These are phyloP conservation scores for Ailurus styani DNA, from an alignment of 2,113 vertebrate species.

Conservation along the genomic window DNA sequence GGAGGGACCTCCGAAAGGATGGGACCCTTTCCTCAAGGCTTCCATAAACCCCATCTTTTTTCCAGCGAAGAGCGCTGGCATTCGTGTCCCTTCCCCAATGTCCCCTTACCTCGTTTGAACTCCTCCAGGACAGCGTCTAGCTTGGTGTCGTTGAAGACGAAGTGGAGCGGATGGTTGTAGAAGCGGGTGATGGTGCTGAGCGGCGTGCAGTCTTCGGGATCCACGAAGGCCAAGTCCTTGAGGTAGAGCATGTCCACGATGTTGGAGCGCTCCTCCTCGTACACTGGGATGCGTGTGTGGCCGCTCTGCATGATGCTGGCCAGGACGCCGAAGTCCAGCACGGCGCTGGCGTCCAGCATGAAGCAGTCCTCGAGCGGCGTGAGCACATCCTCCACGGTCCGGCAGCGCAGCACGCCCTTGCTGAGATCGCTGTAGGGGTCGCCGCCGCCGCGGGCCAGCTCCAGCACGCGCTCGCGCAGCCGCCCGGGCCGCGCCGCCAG, in stretches of 20 bases:
- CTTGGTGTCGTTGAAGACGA: conserved; percentile 94
- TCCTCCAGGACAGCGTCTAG: conserved; percentile 94
- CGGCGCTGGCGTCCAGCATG: conserved; percentile 87
- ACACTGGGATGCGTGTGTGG: conserved; percentile 92
- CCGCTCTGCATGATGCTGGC: conserved; percentile 95
- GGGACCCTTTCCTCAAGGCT: neutral
- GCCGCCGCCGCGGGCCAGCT: conserved; percentile 88
- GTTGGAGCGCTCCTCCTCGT: conserved; percentile 93
- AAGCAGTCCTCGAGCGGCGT: conserved; percentile 92
- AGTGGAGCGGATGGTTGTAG: conserved; percentile 94
- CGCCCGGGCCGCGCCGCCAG: conserved; percentile 84
- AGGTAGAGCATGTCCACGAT: conserved; percentile 93
- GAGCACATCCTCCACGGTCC: conserved; percentile 93
- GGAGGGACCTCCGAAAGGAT: neutral
- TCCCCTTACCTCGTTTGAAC: conserved; percentile 90
- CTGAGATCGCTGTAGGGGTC: conserved; percentile 93
- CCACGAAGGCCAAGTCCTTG: conserved; percentile 91
- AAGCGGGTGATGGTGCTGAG: conserved; percentile 94
- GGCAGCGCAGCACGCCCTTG: conserved; percentile 86
- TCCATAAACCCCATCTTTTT: neutral
- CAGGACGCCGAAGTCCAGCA: conserved; percentile 92
- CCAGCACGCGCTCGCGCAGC: conserved; percentile 87
- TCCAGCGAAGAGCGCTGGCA: neutral
- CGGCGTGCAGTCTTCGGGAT: conserved; percentile 91
- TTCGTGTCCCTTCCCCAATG: neutral